Base-by-base conservation (phyloP, 1,140 invertebrate species). In the Papilio aristodemus region DNA sequence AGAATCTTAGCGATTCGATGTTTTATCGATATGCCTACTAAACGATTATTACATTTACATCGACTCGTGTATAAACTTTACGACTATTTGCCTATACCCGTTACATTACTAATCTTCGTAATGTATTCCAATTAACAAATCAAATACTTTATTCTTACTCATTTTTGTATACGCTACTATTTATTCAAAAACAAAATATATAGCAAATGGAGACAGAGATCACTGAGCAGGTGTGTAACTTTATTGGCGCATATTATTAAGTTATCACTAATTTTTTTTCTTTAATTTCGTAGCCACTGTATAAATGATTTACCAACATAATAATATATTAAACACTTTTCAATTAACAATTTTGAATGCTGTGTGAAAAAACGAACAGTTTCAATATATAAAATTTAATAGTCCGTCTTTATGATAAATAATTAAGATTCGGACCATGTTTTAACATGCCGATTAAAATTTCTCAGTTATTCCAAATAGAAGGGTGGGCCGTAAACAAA, bases 1-100 rank as follows among this genome's bases (percentile, higher is more conserved):
- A 77, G 76, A 83, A 83, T 76, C 80, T 74, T 66, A 76, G 81
- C 80, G 82, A 79, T 80, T 73, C 75, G 78, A 83, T 81, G 79
- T 83, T 71, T 46, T 77, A 78, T 77, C 80, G 80, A 78, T 81
- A 66, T 46, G 60, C 69, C 41, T 69, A 37, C 32, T 36, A n/a
- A 32, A 63, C 37, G 62, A 68, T 66, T 59, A 17, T 60, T 36
- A 32, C 27, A 32, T 32, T 32, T 32, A 32, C n/a, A n/a, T n/a
- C n/a, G n/a, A n/a, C n/a, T n/a, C n/a, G n/a, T n/a, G n/a, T n/a
- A n/a, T n/a, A n/a, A n/a, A n/a, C n/a, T n/a, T n/a, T n/a, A n/a
- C n/a, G n/a, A n/a, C n/a, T n/a, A 62, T 11, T 38, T 9, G 13
- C 2, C 2, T 41, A 58, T 27, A 27, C 19, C 17, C 50, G 27